Conservation (phyloP, 2,888 invertebrate species). For the Nycteola revayana region DNA sequence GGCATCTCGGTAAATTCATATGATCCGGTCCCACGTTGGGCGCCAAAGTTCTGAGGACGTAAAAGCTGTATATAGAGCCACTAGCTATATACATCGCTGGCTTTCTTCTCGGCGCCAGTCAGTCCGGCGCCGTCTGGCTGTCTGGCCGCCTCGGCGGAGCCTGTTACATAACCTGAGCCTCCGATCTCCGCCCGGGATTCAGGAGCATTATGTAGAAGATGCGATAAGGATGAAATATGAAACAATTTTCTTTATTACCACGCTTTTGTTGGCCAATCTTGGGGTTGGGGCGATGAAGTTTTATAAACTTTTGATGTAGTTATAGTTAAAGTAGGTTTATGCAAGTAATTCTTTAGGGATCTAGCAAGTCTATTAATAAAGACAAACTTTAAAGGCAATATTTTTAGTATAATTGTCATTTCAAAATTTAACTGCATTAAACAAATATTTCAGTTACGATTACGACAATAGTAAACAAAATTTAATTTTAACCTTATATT, state of each 20-base stretch:
- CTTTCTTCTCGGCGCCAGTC: conserved; percentile 75
- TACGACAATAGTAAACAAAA: too few species aligned
- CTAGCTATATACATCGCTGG: conserved; percentile 11
- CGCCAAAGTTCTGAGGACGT: conserved; percentile 43
- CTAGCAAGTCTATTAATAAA: too few species aligned
- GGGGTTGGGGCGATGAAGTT: too few species aligned
- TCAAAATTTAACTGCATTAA: too few species aligned
- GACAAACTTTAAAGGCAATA: too few species aligned
- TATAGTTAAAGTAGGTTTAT: too few species aligned
- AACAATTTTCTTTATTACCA: conserved; percentile 14
- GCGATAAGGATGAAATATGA: conserved; percentile 15
- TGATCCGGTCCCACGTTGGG: conserved; percentile 50
- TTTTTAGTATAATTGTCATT: too few species aligned
- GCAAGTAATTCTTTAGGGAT: too few species aligned
- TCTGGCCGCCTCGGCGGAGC: conserved; percentile 65
- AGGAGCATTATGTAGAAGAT: conserved; percentile 14
- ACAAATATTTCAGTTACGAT: too few species aligned
- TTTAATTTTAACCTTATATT: too few species aligned
- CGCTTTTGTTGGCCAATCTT: background rate
- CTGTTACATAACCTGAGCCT: conserved; percentile 60
- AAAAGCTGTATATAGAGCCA: conserved; percentile 22
- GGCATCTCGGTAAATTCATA: conserved; percentile 42
- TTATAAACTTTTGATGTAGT: too few species aligned
- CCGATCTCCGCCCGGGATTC: conserved; percentile 28
- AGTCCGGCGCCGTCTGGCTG: conserved; percentile 76